Conservation (phyloP, 1,140 invertebrate species). For the Himalopsyche phryganea region DNA sequence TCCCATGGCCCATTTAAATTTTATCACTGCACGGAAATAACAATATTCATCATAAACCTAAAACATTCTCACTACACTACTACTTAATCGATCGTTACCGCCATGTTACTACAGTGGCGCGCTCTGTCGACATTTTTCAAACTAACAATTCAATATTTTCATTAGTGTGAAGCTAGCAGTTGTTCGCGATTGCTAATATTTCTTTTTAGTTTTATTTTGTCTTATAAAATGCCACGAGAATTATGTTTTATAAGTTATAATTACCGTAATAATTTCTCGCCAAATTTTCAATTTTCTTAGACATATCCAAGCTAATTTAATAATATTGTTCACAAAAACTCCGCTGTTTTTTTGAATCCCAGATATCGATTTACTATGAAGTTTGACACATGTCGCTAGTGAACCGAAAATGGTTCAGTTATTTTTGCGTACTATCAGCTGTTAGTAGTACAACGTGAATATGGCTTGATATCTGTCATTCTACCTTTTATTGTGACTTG, state of each 20-base stretch:
- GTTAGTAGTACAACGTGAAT: no score
- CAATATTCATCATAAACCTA: conserved; percentile 33
- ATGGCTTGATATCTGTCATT: conserved; percentile 34
- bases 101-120: conserved; percentile 63
- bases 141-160: conserved; percentile 41
- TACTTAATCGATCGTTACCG: conserved; percentile 72
- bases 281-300: no score
- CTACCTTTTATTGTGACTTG: conserved; percentile 38
- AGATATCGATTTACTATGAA: no score
- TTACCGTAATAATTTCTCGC: no score
- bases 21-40: conserved; percentile 45
- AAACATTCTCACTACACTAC: conserved; percentile 56
- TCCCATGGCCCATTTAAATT: conserved; percentile 76
- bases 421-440: no score
- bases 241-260: no score
- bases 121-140: conserved; percentile 46
- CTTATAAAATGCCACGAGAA: background rate
- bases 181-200: conserved; percentile 5
- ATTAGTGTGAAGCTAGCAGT: conserved; percentile 17
- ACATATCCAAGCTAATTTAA: no score
- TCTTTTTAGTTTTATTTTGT: background rate
- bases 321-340: no score
- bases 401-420: no score
- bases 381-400: no score
- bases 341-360: no score